Percentiles rank a stretch among this genome's conserved stretches.
phyloP scores from a whole-genome alignment of 2,797 vertebrate species.

The Dromococcyx pavoninus region DNA sequence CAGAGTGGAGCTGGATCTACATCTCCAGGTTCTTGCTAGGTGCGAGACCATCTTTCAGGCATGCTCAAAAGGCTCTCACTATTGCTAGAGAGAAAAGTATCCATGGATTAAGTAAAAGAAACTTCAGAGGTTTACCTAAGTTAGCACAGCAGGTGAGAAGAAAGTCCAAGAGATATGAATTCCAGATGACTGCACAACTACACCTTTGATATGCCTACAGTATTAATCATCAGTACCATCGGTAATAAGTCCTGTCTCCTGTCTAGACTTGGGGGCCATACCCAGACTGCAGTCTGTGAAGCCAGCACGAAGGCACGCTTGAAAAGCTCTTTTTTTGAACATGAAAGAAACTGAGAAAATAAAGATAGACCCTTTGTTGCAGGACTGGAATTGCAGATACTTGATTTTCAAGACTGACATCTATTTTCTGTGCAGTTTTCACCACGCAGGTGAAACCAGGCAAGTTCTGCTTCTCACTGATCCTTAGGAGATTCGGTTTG shows the following conservation, averaged over 20 bases:
- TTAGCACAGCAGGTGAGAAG: constrained; percentile 14
- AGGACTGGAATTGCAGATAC: neutral
- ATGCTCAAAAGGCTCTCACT: neutral
- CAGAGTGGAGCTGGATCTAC: neutral
- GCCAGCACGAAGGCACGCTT: constrained; percentile 13
- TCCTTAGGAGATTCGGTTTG: neutral
- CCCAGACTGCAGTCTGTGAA: constrained; percentile 43
- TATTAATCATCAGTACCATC: neutral
- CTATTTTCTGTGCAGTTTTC: neutral
- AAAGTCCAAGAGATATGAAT: constrained; percentile 7
- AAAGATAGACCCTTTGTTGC: constrained; percentile 29
- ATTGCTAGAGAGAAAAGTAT: neutral
- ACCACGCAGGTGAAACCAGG: too few relatives aligned
- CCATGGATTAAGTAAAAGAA: neutral
- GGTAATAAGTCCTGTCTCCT: constrained; percentile 35
- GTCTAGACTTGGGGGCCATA: constrained; percentile 54
- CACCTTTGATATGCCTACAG: neutral
- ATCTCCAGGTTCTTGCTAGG: neutral
- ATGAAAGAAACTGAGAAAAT: constrained; percentile 49
- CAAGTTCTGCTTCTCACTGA: neutral
- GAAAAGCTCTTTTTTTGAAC: constrained; percentile 22
- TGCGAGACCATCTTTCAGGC: neutral
- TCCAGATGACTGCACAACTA: constrained; percentile 5
- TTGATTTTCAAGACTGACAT: neutral
- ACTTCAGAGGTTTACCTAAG: constrained; percentile 11